Conservation (phyloP, 2,113 vertebrate genomes). For the Vireo altiloquus region DNA sequence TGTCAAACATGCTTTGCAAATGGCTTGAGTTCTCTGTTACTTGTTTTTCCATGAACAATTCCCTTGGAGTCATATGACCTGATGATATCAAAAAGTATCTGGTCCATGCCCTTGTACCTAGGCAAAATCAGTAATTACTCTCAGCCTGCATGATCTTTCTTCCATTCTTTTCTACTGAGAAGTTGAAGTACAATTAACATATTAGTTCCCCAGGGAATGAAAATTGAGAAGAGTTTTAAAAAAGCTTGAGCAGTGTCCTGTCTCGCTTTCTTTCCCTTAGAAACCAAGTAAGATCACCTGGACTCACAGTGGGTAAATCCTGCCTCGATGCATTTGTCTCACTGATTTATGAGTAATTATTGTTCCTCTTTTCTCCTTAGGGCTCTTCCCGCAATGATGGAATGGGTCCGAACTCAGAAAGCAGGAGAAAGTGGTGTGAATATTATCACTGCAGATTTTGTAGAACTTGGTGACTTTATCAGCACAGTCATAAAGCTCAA, state of each 20-base stretch:
- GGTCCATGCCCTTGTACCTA: neutral
- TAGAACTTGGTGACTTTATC: slow-evolving; percentile 97
- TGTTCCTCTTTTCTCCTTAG: slow-evolving; percentile 71
- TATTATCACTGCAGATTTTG: slow-evolving; percentile 97
- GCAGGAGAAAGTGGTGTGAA: slow-evolving; percentile 95
- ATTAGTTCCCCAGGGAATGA: neutral
- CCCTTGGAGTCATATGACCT: neutral
- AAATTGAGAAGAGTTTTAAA: neutral
- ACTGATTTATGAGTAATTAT: neutral
- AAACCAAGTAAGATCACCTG: neutral
- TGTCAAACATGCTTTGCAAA: neutral
- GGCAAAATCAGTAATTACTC: neutral
- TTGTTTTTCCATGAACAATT: neutral
- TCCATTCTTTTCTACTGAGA: neutral
- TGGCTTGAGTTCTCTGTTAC: neutral
- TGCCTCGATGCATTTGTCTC: neutral
- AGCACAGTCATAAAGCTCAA: slow-evolving; percentile 97
- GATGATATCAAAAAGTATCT: neutral
- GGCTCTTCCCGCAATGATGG: slow-evolving; percentile 96
- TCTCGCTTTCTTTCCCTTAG: neutral
- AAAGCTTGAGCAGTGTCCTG: neutral
- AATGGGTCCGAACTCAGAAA: slow-evolving; percentile 92
- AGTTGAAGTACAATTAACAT: neutral
- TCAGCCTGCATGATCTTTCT: neutral
- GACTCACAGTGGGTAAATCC: neutral